Percentiles rank a stretch among this genome's conserved stretches.
phyloP scores from a whole-genome alignment of 2,797 vertebrate genomes.

The Limosa lapponica region DNA sequence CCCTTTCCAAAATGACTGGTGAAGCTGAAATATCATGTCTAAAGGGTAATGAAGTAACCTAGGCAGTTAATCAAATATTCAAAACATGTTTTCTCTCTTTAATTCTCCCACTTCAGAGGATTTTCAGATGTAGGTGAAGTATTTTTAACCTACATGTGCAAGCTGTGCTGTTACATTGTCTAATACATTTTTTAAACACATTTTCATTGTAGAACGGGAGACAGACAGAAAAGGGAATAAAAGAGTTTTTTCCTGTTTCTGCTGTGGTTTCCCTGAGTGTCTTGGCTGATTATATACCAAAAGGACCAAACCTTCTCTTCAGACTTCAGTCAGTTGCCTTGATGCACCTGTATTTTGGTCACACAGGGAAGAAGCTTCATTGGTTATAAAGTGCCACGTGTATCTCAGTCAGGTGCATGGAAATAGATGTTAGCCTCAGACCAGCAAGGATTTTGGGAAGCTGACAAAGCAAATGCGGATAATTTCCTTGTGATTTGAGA shows the following conservation, averaged over 20 bases:
- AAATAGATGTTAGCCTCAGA: not conserved
- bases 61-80: not conserved
- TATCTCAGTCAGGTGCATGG: not conserved
- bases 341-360: not conserved
- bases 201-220: not conserved
- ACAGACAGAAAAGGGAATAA: not conserved
- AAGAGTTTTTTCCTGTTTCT: not conserved
- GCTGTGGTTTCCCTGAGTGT: not conserved
- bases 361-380: not conserved
- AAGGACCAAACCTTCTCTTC: not conserved
- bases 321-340: not conserved
- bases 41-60: not conserved
- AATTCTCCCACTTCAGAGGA: not conserved
- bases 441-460: not conserved
- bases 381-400: not conserved
- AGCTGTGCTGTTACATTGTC: not conserved
- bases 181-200: not conserved
- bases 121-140: not conserved
- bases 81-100: not conserved
- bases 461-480: not conserved
- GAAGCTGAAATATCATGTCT: not conserved
- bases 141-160: not conserved
- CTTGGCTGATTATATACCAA: not conserved
- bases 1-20: not conserved
- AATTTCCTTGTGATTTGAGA: not conserved